These are phyloP conservation scores for Nettapus auritus DNA, from an alignment of 2,113 vertebrate species.

Conservation along the genomic window DNA sequence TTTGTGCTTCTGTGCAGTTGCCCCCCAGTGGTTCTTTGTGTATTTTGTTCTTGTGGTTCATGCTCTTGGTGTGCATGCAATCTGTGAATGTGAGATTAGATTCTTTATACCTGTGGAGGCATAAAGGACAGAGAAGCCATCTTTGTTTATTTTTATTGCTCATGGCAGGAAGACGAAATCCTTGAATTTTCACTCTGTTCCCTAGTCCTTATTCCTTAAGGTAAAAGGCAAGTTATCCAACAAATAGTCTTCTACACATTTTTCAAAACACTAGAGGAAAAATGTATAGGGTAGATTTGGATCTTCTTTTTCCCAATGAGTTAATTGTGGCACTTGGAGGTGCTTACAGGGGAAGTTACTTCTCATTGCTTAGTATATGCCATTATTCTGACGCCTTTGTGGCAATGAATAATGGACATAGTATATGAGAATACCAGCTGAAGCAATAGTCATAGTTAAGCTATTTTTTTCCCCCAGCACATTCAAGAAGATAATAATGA, in stretches of 20 bases:
- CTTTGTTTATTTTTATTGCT: background rate
- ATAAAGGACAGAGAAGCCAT: background rate
- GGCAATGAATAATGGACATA: background rate
- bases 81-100: background rate
- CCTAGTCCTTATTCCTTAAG: background rate
- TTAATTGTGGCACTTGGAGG: background rate
- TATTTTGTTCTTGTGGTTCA: background rate
- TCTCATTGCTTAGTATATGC: background rate
- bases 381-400: background rate
- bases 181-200: background rate
- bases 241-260: background rate
- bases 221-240: background rate
- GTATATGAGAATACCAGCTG: background rate
- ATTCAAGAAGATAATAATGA: background rate
- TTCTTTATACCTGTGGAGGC: background rate
- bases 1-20: background rate
- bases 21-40: background rate
- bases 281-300: background rate
- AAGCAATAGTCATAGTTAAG: background rate
- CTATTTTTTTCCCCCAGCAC: background rate
- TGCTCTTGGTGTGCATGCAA: background rate
- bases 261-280: background rate
- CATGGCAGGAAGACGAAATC: background rate
- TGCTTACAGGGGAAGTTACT: background rate
- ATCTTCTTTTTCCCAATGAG: background rate